Evolutionary conservation across 1,140 invertebrate genomes (phyloP), one percentile per base, ranked within the genome.

Genomic region (Apocrypta bakeri): DNA sequence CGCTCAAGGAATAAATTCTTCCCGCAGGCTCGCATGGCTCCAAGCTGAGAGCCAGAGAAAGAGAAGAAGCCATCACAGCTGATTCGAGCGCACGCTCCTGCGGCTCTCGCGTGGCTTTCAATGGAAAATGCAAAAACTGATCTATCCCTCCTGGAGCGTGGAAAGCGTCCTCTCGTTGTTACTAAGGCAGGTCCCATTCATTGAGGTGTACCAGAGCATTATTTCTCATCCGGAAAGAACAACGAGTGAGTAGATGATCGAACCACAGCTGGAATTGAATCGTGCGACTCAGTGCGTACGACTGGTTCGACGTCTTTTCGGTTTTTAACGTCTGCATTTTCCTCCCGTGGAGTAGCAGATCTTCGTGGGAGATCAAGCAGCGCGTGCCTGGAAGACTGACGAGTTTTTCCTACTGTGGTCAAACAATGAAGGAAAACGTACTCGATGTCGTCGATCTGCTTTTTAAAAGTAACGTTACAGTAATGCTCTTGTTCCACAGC

Each of bases 51-150:
- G 21, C 48, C 17, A 21, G 33, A 37, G 33, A 56, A 17, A n/a
- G 48, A 73, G 72, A 79, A 79, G 40, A 79, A 79, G 78, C 78
- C 78, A 72, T 79, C 63, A 79, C 17, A 29, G 14, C 61, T 64
- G 48, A 56, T 56, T 56, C 17, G 48, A 7, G 14, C 48, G 21
- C 48, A 21, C 42, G 48, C 48, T 56, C 0, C 48, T 56, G 48
- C 48, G 48, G 48, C n/a, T 7, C 48, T 56, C 21, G 48, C 48
- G 27, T 4, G 29, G 3, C 9, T 31, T 69, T 69, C 27, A 33
- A 69, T 69, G 68, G 64, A 37, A 72, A 72, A 72, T 40, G 69
- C 69, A 42, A 73, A 80, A 73, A 25, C n/a, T 33, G 33, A 37
- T 37, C 33, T 66, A 25, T 37, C 75, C 61, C 75, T 56, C 63